Conservation (phyloP, 2,113 vertebrate genomes). For the Eurypyga helias region DNA sequence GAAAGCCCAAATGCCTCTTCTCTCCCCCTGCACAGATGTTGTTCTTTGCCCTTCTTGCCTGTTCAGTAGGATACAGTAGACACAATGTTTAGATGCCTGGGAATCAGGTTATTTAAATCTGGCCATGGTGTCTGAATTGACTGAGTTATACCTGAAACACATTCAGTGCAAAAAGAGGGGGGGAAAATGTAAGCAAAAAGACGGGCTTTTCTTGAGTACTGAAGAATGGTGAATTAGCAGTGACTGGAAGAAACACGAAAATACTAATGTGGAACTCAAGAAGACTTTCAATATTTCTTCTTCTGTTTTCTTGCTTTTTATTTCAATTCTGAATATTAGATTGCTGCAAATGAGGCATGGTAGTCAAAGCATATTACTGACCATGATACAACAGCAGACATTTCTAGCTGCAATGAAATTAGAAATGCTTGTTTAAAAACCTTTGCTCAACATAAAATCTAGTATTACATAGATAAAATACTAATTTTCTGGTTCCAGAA, state of each 20-base stretch:
- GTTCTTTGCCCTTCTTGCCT: background rate
- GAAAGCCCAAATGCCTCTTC: background rate
- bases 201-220: background rate
- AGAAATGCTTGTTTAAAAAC: background rate
- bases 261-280: background rate
- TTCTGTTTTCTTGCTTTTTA: background rate
- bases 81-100: background rate
- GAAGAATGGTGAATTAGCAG: background rate
- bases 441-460: background rate
- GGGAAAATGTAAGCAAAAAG: background rate
- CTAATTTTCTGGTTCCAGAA: background rate
- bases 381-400: background rate
- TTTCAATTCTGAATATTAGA: background rate
- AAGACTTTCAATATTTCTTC: background rate
- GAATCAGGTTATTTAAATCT: background rate
- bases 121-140: background rate
- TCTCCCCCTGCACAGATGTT: background rate
- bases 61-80: background rate
- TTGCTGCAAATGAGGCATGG: background rate
- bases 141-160: background rate
- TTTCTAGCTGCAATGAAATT: background rate
- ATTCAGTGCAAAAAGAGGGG: background rate
- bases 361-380: background rate
- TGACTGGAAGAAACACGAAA: background rate
- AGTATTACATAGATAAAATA: background rate